These are phyloP conservation scores for Anguilla pacifica DNA, from an alignment of 2,797 vertebrate genomes.

Conservation along the genomic window DNA sequence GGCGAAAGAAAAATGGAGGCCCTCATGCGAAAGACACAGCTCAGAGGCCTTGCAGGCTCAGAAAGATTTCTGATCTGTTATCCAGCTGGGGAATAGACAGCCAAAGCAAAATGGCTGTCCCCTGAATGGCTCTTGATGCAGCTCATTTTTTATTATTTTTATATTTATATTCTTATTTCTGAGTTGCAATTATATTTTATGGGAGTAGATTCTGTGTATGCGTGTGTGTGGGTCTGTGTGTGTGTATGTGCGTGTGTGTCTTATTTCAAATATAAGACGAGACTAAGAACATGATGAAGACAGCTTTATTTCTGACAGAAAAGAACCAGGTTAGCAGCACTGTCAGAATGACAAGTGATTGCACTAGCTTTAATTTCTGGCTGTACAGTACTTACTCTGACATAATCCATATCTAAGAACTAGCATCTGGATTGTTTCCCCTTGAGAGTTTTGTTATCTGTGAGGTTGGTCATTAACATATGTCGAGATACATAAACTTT, in stretches of 20 bases:
- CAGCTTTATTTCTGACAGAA: background rate
- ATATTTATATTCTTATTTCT: slow-evolving; percentile 43
- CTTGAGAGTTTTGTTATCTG: background rate
- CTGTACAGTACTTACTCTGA: background rate
- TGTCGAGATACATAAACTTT: background rate
- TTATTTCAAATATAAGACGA: background rate
- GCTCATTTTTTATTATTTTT: slow-evolving; percentile 53
- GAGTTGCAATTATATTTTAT: slow-evolving; percentile 37
- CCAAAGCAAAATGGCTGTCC: slow-evolving; percentile 50
- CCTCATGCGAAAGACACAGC: slow-evolving; percentile 53
- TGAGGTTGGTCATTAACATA: background rate
- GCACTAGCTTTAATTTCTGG: background rate
- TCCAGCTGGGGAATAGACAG: slow-evolving; percentile 56
- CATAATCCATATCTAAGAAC: background rate
- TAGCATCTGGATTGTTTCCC: background rate
- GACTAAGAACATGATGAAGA: background rate
- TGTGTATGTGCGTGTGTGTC: too few species aligned
- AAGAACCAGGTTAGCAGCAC: background rate
- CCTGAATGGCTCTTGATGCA: slow-evolving; percentile 64
- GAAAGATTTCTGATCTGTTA: slow-evolving; percentile 67
- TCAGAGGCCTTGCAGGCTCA: slow-evolving; percentile 59
- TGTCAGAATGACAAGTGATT: background rate
- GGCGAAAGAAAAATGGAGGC: slow-evolving; percentile 57
- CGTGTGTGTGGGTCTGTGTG: background rate
- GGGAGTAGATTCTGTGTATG: background rate